Evolutionary conservation across 2,888 invertebrate species (phyloP), one percentile per base, ranked within the genome.

Genomic region (Lasioglossum malachurum): DNA sequence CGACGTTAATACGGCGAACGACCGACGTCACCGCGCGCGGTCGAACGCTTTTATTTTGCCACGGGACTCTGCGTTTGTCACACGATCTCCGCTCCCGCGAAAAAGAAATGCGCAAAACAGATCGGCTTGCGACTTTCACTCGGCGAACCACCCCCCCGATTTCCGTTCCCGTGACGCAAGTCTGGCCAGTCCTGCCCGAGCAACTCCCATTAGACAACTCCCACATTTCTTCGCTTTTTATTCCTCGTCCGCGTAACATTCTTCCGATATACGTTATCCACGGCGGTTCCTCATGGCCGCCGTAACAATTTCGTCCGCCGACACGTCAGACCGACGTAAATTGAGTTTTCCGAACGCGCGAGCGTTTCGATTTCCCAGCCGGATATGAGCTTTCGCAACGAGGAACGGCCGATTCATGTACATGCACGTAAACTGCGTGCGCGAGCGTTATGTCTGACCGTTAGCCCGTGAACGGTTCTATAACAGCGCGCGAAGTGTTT

Each of bases 361-460:
- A 88, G 75, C 77, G 76, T 72, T 86, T 90, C 79, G 78, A 82
- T 91, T 82, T 87, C 79, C 76, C 67, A 91, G 83, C 89, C 91
- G 92, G 88, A 91, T 86, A 86, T 86, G 78, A 78, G 77, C 83
- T 93, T 93, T 92, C 90, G 91, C 91, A 93, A 93, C 80, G 78
- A 83, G 91, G 88, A 93, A 93, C 92, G 89, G 90, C 84, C 89
- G 84, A 90, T 83, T 84, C 83, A 83, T 87, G 88, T 78, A 74
- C 83, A 60, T 82, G 84, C 84, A 75, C 64, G 87, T 87, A 87
- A 87, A 84, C 74, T 46, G 75, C 74, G 80, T 57, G 57, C 38
- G 71, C 69, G 74, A 84, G 38, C 78, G 64, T 82, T 75, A 75
- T 38, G 57, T 60, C 73, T 87, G 82, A 81, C 88, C 89, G 88